Evolutionary conservation across 1,140 invertebrate species (phyloP).

Genomic region (Drosophila micromelanica): DNA sequence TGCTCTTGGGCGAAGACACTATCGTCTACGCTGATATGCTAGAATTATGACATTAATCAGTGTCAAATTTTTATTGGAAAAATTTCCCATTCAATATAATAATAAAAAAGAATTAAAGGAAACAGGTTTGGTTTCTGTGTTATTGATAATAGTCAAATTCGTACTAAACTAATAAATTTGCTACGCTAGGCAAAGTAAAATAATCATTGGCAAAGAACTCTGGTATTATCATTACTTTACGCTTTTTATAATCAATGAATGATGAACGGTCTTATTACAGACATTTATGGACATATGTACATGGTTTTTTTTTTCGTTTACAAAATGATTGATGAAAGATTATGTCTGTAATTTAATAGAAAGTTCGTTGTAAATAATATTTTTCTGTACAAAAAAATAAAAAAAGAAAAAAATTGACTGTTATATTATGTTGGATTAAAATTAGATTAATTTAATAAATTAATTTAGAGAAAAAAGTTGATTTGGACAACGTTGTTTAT

Average conservation of each 20-base stretch:
- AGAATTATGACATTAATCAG: conserved; percentile 42
- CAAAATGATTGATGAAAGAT: no score
- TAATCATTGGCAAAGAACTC: neutral
- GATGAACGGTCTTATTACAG: neutral
- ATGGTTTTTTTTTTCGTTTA: no score
- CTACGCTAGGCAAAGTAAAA: neutral
- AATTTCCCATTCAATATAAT: conserved; percentile 21
- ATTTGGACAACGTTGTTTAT: no score
- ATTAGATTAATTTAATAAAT: no score
- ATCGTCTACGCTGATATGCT: conserved; percentile 15
- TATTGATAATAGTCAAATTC: conserved; percentile 27
- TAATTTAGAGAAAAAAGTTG: no score
- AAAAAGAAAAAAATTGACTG: no score
- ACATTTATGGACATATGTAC: neutral
- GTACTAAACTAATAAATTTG: conserved; percentile 22
- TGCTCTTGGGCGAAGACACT: conserved; percentile 1
- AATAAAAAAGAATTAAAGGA: conserved; percentile 9
- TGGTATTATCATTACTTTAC: conserved; percentile 27
- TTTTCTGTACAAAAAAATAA: no score
- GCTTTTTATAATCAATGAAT: conserved; percentile 9
- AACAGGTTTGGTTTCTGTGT: conserved; percentile 12
- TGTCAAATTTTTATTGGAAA: conserved; percentile 34
- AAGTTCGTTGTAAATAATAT: no score
- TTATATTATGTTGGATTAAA: no score
- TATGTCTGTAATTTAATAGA: no score